Base-by-base conservation (phyloP, 2,113 vertebrate genomes). In the Propithecus coquereli region DNA sequence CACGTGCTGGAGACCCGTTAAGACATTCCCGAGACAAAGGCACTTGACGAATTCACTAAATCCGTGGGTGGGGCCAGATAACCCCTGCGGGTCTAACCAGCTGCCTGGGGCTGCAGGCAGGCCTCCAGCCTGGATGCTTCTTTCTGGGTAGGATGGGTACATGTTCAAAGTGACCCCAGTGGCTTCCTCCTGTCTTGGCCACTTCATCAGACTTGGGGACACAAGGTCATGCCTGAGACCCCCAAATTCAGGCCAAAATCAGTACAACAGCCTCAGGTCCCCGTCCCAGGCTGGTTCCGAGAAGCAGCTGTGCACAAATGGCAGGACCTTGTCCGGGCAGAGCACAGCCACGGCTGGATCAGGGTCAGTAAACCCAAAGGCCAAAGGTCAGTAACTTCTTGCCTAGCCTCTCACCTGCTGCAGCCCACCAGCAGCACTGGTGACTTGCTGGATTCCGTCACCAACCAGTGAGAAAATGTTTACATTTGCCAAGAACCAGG, bases 261-360 rank as follows among this genome's bases (percentile, higher is more conserved):
- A 34, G 10, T 34, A 32, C 0, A 8, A 8, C 20, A 8, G 68
- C 43, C 34, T 25, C 10, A 16, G 74, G 68, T 16, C 11, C n/a
- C 16, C 1, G 63, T 54, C 40, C 37, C 20, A 9, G 43, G 81
- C 1, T 1, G 20, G 7, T 2, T 1, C 2, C 14, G 34, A 23
- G 50, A 16, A 32, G 18, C 2, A 1, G 5, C 50, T 0, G 1
- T 5, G 6, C 0, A 12, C 7, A 10, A 25, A 25, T 1, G 0
- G 14, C n/a, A 43, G 61, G 34, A 1, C 37, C 5, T 5, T 1
- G 2, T 68, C 79, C 22, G 32, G 27, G 37, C 1, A 8, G 43
- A 61, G 32, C 32, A 13, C 27, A 23, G 74, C 20, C 16, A 0
- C 0, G 0, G 59, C 43, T 1, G 17, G 74, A 2, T n/a, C 2